phyloP scores from a whole-genome alignment of 2,113 vertebrate species.

The Notiomystis cincta region DNA sequence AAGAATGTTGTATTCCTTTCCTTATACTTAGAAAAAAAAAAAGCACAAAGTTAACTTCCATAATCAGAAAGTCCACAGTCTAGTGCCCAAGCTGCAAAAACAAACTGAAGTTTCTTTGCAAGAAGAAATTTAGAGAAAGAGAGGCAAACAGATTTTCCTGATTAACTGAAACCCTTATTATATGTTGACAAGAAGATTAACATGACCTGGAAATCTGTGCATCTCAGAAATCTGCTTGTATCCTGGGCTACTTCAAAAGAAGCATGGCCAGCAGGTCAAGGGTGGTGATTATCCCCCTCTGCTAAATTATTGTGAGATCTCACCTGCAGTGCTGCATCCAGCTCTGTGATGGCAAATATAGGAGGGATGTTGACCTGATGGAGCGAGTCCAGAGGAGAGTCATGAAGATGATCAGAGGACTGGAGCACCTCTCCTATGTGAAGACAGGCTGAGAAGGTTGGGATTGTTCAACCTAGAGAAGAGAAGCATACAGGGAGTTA shows the following conservation, averaged over 20 bases:
- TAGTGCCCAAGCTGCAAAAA: background rate
- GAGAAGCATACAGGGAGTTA: background rate
- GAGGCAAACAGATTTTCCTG: background rate
- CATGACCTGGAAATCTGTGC: background rate
- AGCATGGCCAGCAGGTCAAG: background rate
- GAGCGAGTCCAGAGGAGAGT: background rate
- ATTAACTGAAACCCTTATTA: background rate
- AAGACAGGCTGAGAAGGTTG: background rate
- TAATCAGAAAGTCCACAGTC: background rate
- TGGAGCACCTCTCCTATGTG: background rate
- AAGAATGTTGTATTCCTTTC: background rate
- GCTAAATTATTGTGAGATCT: background rate
- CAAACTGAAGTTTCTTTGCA: background rate
- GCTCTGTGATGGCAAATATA: rapidly evolving
- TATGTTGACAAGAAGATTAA: background rate
- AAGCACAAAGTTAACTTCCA: background rate
- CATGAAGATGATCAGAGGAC: background rate
- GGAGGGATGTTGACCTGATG: no score
- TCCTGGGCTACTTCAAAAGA: background rate
- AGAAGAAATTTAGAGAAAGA: background rate
- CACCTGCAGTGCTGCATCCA: no score
- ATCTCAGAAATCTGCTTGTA: background rate
- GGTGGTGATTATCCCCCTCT: background rate
- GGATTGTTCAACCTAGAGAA: background rate
- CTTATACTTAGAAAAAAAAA: background rate